phyloP scores from a whole-genome alignment of 2,113 vertebrate species.

The Falcunculus frontatus region DNA sequence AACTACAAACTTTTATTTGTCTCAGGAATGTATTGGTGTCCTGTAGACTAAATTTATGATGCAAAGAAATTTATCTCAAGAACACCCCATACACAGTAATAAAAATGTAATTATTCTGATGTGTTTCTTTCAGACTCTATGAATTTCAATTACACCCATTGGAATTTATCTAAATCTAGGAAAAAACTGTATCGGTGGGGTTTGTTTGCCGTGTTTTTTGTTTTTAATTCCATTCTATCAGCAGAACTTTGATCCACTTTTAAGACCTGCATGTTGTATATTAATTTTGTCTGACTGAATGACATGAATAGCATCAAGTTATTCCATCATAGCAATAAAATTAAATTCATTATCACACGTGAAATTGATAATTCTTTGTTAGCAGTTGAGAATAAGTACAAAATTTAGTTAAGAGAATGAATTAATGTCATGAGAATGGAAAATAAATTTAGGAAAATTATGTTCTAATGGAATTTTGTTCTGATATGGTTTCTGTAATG shows the following conservation, averaged over 20 bases:
- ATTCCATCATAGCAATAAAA: neutral
- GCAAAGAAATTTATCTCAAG: neutral
- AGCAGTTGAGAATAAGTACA: neutral
- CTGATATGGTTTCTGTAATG: neutral
- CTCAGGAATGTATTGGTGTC: neutral
- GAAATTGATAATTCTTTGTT: neutral
- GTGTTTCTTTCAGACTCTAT: neutral
- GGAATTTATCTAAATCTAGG: neutral
- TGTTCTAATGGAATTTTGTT: neutral
- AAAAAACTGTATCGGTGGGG: neutral
- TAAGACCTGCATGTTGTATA: neutral
- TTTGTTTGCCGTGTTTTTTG: neutral
- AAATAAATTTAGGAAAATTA: constrained; percentile 2
- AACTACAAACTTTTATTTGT: neutral
- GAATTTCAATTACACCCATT: neutral
- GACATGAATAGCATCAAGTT: neutral
- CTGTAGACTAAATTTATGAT: neutral
- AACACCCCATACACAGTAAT: neutral
- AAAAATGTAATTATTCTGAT: neutral
- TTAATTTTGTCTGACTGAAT: neutral
- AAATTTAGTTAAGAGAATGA: constrained; percentile 9
- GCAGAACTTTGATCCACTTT: neutral
- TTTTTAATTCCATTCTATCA: neutral
- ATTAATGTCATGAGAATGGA: neutral
- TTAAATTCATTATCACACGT: neutral